phyloP scores from a whole-genome alignment of 1,140 invertebrate genomes.

The Archivesica marissinica region DNA sequence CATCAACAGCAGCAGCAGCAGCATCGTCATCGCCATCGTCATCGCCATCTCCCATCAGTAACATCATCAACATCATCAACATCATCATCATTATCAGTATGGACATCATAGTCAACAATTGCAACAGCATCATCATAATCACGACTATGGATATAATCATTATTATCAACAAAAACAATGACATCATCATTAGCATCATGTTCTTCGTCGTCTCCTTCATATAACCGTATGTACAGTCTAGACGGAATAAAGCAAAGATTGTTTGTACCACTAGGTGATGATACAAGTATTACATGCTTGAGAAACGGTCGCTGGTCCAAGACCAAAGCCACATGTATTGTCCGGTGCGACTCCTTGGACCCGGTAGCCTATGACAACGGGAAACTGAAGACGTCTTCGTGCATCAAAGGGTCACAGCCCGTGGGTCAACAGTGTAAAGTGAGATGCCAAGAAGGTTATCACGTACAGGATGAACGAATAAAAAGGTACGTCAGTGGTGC shows the following conservation, averaged over 20 bases:
- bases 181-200: no score
- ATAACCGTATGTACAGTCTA: no score
- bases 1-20: no score
- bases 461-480: conserved; percentile 20
- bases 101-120: no score
- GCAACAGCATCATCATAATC: no score
- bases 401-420: conserved; percentile 28
- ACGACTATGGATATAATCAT: no score
- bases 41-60: not conserved
- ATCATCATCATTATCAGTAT: not conserved
- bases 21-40: not conserved
- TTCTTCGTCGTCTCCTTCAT: no score
- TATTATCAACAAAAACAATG: no score
- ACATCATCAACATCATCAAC: not conserved
- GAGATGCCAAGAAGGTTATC: conserved; percentile 48
- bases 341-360: conserved; percentile 62
- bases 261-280: not conserved
- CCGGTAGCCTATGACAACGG: conserved; percentile 8
- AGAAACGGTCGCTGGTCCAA: conserved; percentile 73
- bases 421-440: conserved; percentile 55
- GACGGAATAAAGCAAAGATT: no score
- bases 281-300: conserved; percentile 69
- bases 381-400: conserved; percentile 39
- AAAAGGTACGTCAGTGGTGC: no score
- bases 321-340: conserved; percentile 65